Conservation (phyloP, 2,113 vertebrate genomes). For the Delphinapterus leucas region DNA sequence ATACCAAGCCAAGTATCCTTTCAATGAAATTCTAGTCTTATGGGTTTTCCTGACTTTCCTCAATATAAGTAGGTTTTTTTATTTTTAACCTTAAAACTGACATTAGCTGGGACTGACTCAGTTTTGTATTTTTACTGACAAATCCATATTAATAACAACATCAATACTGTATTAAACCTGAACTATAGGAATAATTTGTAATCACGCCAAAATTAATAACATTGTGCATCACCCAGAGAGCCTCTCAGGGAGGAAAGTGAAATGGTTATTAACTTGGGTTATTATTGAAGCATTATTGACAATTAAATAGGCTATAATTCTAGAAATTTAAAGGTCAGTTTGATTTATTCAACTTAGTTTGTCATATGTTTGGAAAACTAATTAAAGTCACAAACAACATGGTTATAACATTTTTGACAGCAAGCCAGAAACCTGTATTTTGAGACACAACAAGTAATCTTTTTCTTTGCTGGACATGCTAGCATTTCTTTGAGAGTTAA, state of each 20-base stretch:
- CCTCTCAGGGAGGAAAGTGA: conserved; percentile 62
- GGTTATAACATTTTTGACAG: conserved; percentile 69
- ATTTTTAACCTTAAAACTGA: conserved; percentile 69
- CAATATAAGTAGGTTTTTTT: not conserved
- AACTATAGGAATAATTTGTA: conserved; percentile 84
- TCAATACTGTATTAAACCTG: conserved; percentile 84
- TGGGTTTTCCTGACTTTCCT: conserved; percentile 42
- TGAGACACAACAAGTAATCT: not conserved
- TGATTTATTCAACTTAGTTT: conserved; percentile 83
- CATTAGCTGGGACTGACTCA: conserved; percentile 77
- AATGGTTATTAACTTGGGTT: conserved; percentile 79
- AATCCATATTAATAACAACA: conserved; percentile 86
- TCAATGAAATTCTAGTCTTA: conserved; percentile 62
- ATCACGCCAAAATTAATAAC: conserved; percentile 83
- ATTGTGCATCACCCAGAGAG: conserved; percentile 68
- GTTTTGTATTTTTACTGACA: conserved; percentile 84
- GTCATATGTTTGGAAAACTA: conserved; percentile 83
- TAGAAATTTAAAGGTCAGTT: conserved; percentile 84
- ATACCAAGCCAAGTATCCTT: conserved; percentile 41
- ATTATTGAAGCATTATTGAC: conserved; percentile 83
- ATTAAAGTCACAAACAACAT: conserved; percentile 80
- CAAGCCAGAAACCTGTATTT: conserved; percentile 54
- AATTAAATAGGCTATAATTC: conserved; percentile 83
- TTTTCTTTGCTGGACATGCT: not conserved
- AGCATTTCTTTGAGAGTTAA: not conserved